Evolutionary conservation across 2,113 vertebrate species (phyloP).

Genomic region (Eira barbara): DNA sequence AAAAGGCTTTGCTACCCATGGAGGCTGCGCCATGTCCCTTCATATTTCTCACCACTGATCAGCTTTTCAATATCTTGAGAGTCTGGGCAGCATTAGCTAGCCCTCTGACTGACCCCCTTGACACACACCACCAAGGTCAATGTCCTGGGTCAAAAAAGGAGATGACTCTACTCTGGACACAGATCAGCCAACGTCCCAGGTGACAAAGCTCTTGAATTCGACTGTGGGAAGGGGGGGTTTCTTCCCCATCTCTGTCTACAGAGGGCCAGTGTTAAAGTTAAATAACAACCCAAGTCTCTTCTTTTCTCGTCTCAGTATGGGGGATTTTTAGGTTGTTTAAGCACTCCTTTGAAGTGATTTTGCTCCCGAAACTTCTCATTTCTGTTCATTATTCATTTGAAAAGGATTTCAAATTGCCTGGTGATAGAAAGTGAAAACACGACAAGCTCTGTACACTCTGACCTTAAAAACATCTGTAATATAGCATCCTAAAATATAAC

Average conservation of each 20-base stretch:
- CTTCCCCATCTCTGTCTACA: not conserved
- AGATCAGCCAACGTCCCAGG: not conserved
- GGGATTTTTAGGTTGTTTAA: slow-evolving; percentile 34
- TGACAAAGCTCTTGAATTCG: slow-evolving; percentile 3
- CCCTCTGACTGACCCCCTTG: not conserved
- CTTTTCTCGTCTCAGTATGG: not conserved
- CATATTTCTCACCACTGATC: not conserved
- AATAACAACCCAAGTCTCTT: not conserved
- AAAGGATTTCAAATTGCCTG: slow-evolving; percentile 33
- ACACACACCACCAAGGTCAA: not conserved
- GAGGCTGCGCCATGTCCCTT: not conserved
- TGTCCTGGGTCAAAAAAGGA: not conserved
- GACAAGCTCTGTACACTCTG: slow-evolving; percentile 36
- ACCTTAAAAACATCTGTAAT: slow-evolving; percentile 48
- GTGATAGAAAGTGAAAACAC: slow-evolving; percentile 51
- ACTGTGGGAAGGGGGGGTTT: not conserved
- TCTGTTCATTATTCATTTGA: slow-evolving; percentile 46
- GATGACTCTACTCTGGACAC: not conserved
- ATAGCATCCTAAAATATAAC: slow-evolving; percentile 58
- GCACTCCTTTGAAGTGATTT: slow-evolving; percentile 34
- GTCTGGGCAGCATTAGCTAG: not conserved
- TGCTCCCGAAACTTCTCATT: slow-evolving; percentile 6
- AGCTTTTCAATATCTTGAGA: not conserved
- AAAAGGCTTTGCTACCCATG: not conserved
- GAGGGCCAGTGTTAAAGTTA: not conserved